Evolutionary conservation across 1,140 invertebrate genomes (phyloP), one percentile per base, ranked within the genome.

Genomic region (Drosophila simulans): DNA sequence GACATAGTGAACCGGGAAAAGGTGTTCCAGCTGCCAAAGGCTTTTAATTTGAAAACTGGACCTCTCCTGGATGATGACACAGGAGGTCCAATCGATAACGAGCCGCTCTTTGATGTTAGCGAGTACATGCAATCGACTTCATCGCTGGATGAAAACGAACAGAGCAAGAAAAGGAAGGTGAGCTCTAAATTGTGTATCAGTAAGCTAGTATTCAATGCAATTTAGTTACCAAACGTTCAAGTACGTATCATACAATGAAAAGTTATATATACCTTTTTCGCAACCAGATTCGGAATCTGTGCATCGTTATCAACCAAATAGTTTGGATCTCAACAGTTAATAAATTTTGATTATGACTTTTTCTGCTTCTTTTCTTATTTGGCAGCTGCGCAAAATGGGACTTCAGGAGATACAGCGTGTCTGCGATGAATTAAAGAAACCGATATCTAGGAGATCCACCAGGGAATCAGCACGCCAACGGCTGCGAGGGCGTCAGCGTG

Each of bases 311-410:
- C 2, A 31, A 10, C 8, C 8, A 31, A 8, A 37, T 13, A 1
- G 4, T 12, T 13, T 37, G 35, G 3, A 37, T 37, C 13, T 37
- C 12, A 34, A 7, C 10, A 34, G 0, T 5, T 13, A 13, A 39
- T 39, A 0, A 4, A 11, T 13, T 10, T 22, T 13, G 2, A 11
- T 2, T 45, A 1, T 5, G 3, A n/a, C n/a, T 31, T 20, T 4
- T 42, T 8, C 0, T 31, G 7, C 8, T 31, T 31, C 31, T 8
- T 10, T 8, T 31, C 31, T 31, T 31, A 31, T 31, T 31, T 37
- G 13, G 3, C 49, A 86, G 83, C 59, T 54, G 2, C 83, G 79
- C 11, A 79, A 78, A 63, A 52, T 83, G 55, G 75, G 79, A 0
- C 46, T 86, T 1, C 20, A 17, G 10, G 83, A 86, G 43, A 70